Base-by-base conservation (phyloP, 2,888 invertebrate genomes). In the Cantharis rufa region DNA sequence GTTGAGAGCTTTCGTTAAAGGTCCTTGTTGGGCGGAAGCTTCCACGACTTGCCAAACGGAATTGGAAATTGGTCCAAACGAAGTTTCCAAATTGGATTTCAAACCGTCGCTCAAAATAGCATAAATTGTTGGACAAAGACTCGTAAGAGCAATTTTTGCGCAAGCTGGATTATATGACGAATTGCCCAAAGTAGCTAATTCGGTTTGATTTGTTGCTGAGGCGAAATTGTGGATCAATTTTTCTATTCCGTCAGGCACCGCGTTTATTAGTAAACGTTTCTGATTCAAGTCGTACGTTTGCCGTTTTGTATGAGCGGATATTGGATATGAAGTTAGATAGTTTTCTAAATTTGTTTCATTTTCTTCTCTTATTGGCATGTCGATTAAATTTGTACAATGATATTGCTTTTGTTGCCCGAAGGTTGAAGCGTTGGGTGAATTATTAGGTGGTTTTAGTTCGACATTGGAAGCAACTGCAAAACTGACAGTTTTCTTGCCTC, bases 41-140 rank as follows among this genome's bases (percentile, higher is more conserved):
- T 96, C 96, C 5, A 96, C 94, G 81, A 97, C 94, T 89, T 95
- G 94, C 96, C 96, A 97, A 71, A 96, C 95, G 9, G 95, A 95
- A 86, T 96, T 95, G 82, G 93, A 92, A 71, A 96, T 94, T 15
- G 94, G 93, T 63, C 96, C 96, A 85, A 96, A 96, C 62, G 96
- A 93, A 5, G 96, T 95, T 85, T 95, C 93, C 72, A 96, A 90
- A 81, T 91, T 92, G 48, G 95, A 93, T 85, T 94, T 94, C 16
- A 97, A 90, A 2, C 96, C 97, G 86, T 97, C 96, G 82, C 94
- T 93, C 84, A 97, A 91, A 75, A 97, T 91, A 3, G 94, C 93
- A 83, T 96, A 95, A 48, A 98, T 89, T 10, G 96, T 94, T 1
- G 96, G 96, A 86, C 96, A 96, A 62, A 97, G 89, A 68, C 92